phyloP scores from a whole-genome alignment of 2,113 vertebrate genomes.

The Podarcis raffonei region DNA sequence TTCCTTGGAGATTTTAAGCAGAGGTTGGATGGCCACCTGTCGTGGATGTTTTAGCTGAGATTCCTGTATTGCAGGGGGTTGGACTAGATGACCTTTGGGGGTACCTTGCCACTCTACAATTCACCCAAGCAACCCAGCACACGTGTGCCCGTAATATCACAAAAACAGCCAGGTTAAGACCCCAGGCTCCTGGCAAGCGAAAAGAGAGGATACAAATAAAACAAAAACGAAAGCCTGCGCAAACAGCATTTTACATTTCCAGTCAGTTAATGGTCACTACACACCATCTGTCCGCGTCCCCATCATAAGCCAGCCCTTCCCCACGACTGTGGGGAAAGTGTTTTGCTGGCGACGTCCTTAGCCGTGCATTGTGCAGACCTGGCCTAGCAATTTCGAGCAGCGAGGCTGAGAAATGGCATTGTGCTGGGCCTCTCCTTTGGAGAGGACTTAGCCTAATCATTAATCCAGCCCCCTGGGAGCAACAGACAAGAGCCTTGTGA shows the following conservation, averaged over 20 bases:
- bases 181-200: background rate
- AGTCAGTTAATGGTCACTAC: background rate
- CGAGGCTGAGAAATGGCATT: background rate
- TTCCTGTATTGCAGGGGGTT: too few relatives aligned
- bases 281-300: background rate
- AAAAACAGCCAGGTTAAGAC: background rate
- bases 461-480: background rate
- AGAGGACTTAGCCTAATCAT: slow-evolving; percentile 2
- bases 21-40: too few relatives aligned
- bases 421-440: background rate
- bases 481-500: background rate
- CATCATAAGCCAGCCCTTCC: background rate
- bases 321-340: too few relatives aligned
- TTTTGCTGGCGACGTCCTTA: background rate
- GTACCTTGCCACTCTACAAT: background rate
- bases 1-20: too few relatives aligned
- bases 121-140: background rate
- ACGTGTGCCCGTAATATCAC: background rate
- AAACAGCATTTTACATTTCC: background rate
- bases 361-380: background rate
- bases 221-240: background rate
- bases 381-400: background rate
- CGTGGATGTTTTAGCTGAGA: too few relatives aligned
- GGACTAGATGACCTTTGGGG: too few relatives aligned
- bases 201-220: background rate